Base-by-base conservation (phyloP, 2,888 invertebrate species). In the Phrixothrix hirtus region DNA sequence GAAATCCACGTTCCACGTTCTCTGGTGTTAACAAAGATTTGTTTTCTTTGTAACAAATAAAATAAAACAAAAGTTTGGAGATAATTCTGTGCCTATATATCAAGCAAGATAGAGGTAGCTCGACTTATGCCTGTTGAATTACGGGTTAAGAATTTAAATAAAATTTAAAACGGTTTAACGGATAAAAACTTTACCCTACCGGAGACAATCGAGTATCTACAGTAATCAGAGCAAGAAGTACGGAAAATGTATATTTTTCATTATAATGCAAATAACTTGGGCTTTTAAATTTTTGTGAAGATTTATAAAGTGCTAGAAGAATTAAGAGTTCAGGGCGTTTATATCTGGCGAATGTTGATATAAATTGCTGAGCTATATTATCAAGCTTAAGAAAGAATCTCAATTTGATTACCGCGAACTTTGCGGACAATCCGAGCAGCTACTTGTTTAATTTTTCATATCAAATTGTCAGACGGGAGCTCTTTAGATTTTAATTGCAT, bases 371-470 rank as follows among this genome's bases (percentile, higher is more conserved):
- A 45, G 49, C 41, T 44, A 37, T 49, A 58, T 58, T 52, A 55
- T 48, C 42, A 52, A 49, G 58, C 55, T 52, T 48, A 35, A 37
- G 11, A 42, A 38, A 38, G 48, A 31, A 44, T 35, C 34, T 46
- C 48, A 46, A 58, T 49, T 58, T 58, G 51, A 55, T 55, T 48
- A 46, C 34, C 16, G 51, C 30, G 44, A 58, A 51, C 36, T 51
- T 55, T 55, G 44, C 44, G 38, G 43, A 39, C 35, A 42, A 48
- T 42, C 15, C 31, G 5, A 26, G 15, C 25, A 30, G 39, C 21
- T 35, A 35, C 26, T 42, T 37, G 49, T 52, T 44, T 57, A 51
- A 58, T 58, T 58, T 58, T 58, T 58, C 58, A 49, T 31, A 52
- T 39, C 48, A 30, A 58, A 52, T 48, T 49, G 52, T 55, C 52